Percentiles rank a stretch among this genome's conserved stretches.
phyloP scores from a whole-genome alignment of 2,888 invertebrate genomes.

The Agrochola circellaris region DNA sequence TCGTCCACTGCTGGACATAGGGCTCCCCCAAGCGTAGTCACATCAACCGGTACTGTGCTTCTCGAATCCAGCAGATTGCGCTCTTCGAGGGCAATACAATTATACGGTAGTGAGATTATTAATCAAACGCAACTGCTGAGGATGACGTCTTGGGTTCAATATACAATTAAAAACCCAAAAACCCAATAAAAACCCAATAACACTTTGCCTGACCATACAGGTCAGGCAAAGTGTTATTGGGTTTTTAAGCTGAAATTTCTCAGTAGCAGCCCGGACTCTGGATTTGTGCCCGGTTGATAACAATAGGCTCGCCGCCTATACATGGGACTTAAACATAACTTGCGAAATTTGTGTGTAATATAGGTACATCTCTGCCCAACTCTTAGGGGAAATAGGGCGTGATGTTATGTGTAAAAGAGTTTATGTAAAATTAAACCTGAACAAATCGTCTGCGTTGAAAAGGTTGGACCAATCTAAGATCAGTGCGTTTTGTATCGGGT shows the following conservation, averaged over 20 bases:
- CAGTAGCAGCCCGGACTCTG: neutral
- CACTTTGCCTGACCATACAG: too few relatives aligned
- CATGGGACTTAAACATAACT: neutral
- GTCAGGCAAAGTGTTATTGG: neutral
- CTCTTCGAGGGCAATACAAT: neutral
- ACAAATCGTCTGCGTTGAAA: neutral
- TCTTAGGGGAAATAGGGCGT: neutral
- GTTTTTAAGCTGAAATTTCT: neutral
- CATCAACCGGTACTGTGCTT: neutral
- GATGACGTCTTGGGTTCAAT: neutral
- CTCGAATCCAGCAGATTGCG: neutral
- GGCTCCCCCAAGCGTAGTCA: neutral
- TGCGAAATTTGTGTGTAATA: neutral
- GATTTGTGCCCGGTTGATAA: neutral
- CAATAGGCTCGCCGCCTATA: neutral
- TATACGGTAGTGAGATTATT: neutral
- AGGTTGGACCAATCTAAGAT: neutral
- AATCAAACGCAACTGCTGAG: neutral
- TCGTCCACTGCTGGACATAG: neutral
- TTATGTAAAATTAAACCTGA: constrained; percentile 24
- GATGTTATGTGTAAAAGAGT: neutral
- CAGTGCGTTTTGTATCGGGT: neutral
- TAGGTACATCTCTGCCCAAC: too few relatives aligned
- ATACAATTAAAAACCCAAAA: too few relatives aligned
- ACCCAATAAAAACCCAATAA: too few relatives aligned